Evolutionary conservation across 2,888 invertebrate genomes (phyloP), one percentile per base, ranked within the genome.

Genomic region (Cylloceria caligata): DNA sequence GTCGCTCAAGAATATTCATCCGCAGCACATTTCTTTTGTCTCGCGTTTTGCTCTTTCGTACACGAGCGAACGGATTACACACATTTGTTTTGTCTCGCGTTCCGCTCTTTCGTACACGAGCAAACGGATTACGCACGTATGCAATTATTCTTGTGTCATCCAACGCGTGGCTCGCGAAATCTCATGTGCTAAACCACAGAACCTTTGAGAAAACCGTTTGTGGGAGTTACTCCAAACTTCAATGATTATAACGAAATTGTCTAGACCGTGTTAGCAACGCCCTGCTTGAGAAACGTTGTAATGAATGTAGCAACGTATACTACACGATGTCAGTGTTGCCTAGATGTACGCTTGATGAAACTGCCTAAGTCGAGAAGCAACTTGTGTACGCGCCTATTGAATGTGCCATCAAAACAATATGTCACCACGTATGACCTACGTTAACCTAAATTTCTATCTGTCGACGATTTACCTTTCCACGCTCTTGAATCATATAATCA

Each of bases 171-270:
- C 57, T 30, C 74, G 39, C 55, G 16, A 45, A 19, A 52, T 45
- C 30, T 24, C 42, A 36, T 39, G 19, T 62, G 62, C 30, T 19
- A 24, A 47, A 11, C 39, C 55, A 36, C n/a, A 65, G 65, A 60
- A 55, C 65, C 36, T 34, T 64, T 65, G 47, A 65, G 49, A 60
- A 34, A 34, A n/a, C 27, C 55, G 60, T 16, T 34, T 19, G 30
- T 19, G 60, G 73, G 77, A 68, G 64, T 65, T 73, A 80, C 83
- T 83, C 83, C 84, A 89, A 89, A 89, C 89, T 89, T 89, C 88
- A 89, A 89, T 89, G 88, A 88, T 89, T 89, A 89, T 89, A 89
- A 89, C 87, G 86, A 87, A 89, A 87, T 89, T 89, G 87, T 86
- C 85, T 85, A 79, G 81, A 85, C 64, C 74, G 69, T 34, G 62